Conservation (phyloP, 2,888 invertebrate species). For the Plebejus melissa region DNA sequence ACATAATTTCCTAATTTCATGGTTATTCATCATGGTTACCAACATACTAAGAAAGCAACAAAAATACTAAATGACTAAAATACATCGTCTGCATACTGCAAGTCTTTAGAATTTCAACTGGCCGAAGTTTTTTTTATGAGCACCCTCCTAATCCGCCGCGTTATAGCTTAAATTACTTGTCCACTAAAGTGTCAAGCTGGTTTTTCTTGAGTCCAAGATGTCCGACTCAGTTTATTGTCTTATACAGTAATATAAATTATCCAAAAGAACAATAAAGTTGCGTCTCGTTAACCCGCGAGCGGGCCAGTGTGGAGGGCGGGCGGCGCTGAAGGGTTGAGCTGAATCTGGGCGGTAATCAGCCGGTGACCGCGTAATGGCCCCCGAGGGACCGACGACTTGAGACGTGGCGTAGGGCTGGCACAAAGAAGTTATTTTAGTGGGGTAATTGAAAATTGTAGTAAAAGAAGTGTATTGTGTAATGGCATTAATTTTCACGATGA, state of each 20-base stretch:
- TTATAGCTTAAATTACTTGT: too few species aligned
- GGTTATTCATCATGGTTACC: too few species aligned
- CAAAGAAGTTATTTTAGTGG: neutral
- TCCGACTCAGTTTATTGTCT: neutral
- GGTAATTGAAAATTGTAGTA: neutral
- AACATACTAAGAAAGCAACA: too few species aligned
- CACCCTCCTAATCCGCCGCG: too few species aligned
- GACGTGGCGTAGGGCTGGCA: constrained; percentile 59
- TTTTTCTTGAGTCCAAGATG: too few species aligned
- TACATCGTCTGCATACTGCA: too few species aligned
- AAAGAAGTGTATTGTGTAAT: neutral
- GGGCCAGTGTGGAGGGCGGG: constrained; percentile 21
- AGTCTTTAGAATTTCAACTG: too few species aligned
- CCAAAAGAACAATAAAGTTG: neutral
- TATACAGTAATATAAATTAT: neutral
- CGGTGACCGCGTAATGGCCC: constrained; percentile 77
- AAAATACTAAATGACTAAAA: too few species aligned
- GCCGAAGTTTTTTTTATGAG: too few species aligned
- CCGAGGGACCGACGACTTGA: constrained; percentile 63
- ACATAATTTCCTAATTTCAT: too few species aligned
- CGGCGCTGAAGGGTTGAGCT: constrained; percentile 63
- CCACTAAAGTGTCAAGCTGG: too few species aligned
- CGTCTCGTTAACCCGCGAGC: constrained; percentile 23
- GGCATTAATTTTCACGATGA: too few species aligned
- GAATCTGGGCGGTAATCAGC: constrained; percentile 75